A percentile compares a stretch with the other conserved stretches of the same genome.
These are phyloP conservation scores for Drosophila setifemur DNA, from an alignment of 1,140 invertebrate species.

Conservation along the genomic window DNA sequence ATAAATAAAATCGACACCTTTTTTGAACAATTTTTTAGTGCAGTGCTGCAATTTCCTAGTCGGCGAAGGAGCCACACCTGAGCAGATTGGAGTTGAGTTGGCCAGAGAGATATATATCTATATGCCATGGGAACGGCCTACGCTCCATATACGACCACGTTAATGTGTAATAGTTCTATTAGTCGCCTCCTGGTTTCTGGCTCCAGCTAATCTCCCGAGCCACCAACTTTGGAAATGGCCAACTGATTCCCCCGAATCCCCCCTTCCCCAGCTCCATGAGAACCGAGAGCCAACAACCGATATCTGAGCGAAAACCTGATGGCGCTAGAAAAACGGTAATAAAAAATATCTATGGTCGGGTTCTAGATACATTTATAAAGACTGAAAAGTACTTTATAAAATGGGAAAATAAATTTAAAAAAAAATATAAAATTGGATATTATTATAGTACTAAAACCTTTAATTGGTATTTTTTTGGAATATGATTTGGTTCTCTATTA, in stretches of 20 bases:
- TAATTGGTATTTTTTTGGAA: too few species aligned
- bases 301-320: too few species aligned
- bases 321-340: conserved; percentile 32
- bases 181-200: conserved; percentile 67
- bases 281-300: conserved; percentile 68
- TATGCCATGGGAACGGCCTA: conserved; percentile 65
- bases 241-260: neutral
- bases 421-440: neutral
- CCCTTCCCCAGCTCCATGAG: conserved; percentile 43
- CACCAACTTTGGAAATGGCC: conserved; percentile 65
- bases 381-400: neutral
- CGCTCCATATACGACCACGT: conserved; percentile 46
- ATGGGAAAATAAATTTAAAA: neutral
- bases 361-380: too few species aligned
- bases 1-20: neutral
- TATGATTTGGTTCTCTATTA: neutral
- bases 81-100: neutral
- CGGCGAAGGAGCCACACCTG: conserved; percentile 45
- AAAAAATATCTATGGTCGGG: neutral
- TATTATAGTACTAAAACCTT: too few species aligned
- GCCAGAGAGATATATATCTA: neutral
- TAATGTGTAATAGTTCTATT: conserved; percentile 80
- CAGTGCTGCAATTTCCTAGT: conserved; percentile 54
- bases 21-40: neutral
- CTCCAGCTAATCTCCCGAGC: conserved; percentile 69